Evolutionary conservation across 2,888 invertebrate species (phyloP).

Genomic region (Dynastes maya): DNA sequence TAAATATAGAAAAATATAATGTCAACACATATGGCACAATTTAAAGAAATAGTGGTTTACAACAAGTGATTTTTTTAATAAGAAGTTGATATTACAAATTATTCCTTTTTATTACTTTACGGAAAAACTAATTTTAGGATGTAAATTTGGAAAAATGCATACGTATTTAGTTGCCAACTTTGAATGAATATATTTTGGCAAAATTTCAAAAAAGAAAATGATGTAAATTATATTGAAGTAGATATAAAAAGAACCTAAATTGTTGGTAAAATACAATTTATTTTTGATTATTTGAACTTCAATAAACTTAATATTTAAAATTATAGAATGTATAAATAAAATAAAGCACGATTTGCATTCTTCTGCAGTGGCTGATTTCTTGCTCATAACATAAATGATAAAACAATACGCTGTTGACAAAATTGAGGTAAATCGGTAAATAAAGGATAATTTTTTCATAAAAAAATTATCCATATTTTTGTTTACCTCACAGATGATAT

Average conservation of each 20-base stretch:
- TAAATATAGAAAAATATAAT: conserved; percentile 12
- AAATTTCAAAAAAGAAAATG: too few relatives aligned
- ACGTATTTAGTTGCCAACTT: neutral
- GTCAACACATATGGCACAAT: conserved; percentile 25
- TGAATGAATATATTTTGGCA: neutral
- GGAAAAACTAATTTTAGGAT: neutral
- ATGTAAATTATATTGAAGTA: too few relatives aligned
- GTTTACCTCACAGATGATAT: conserved; percentile 31
- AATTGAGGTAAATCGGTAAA: conserved; percentile 18
- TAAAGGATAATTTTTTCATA: conserved; percentile 47
- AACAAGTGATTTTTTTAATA: conserved; percentile 9
- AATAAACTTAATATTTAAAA: neutral
- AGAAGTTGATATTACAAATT: neutral
- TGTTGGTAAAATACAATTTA: too few relatives aligned
- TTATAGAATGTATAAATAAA: neutral
- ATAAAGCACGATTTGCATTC: conserved; percentile 5
- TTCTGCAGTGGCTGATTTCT: conserved; percentile 31
- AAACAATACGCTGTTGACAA: conserved; percentile 12
- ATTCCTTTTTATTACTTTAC: neutral
- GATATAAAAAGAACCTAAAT: too few relatives aligned
- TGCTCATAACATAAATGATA: conserved; percentile 1
- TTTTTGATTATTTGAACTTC: neutral
- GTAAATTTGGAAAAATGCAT: neutral
- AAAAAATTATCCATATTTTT: conserved; percentile 50
- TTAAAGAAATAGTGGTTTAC: conserved; percentile 21